A percentile compares a stretch with the other conserved stretches of the same genome.
Evolutionary conservation across 1,140 invertebrate species (phyloP).

Genomic region (Schlechtendalia chinensis): DNA sequence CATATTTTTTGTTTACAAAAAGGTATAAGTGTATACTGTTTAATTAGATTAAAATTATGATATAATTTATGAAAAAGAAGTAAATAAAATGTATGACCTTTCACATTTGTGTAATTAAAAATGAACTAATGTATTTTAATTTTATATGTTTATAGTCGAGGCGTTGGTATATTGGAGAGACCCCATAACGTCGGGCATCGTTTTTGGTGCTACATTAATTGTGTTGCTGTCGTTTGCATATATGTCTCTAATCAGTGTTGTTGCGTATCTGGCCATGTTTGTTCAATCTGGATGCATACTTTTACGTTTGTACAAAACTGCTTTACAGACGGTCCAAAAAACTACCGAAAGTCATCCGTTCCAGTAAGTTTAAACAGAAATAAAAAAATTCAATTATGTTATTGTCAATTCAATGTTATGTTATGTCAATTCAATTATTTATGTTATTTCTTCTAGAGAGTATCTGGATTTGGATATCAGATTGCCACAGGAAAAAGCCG

Average conservation of each 20-base stretch:
- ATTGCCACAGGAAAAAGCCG: conserved; percentile 82
- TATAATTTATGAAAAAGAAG: no score
- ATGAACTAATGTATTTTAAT: background rate
- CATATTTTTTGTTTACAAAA: no score
- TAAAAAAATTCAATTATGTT: background rate
- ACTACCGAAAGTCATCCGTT: conserved; percentile 96
- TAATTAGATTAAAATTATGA: no score
- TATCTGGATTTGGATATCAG: conserved; percentile 83
- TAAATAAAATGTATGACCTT: no score
- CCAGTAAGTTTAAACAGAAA: conserved; percentile 70
- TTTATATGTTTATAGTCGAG: conserved; percentile 72
- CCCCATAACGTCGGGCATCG: conserved; percentile 88
- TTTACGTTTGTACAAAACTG: conserved; percentile 94
- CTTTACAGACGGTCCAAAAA: conserved; percentile 94
- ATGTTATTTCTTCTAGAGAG: conserved; percentile 65
- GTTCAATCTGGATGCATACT: conserved; percentile 78
- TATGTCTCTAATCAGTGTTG: conserved; percentile 92
- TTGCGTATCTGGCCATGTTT: conserved; percentile 85
- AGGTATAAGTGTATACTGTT: no score
- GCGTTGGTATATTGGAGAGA: conserved; percentile 96
- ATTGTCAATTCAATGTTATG: background rate
- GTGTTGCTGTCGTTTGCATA: conserved; percentile 88
- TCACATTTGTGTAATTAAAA: no score
- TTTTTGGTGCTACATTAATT: conserved; percentile 81
- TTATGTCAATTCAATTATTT: background rate